phyloP scores from a whole-genome alignment of 1,140 invertebrate species.

The Drosophila trapezifrons region DNA sequence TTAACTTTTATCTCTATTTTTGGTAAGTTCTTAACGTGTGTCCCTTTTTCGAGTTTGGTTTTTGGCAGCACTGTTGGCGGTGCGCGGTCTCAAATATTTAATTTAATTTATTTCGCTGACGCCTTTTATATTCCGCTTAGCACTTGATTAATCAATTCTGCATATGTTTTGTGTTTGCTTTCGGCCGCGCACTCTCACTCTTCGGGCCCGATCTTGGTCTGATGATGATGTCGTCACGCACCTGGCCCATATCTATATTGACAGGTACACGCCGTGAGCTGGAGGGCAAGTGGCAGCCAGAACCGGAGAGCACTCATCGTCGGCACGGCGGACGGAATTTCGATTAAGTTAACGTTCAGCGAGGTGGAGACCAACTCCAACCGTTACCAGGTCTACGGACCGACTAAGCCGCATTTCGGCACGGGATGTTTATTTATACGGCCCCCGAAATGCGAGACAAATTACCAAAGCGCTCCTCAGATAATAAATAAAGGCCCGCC shows the following conservation, averaged over 20 bases:
- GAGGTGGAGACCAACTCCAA: slow-evolving; percentile 1
- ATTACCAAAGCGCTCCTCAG: background rate
- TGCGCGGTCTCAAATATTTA: slow-evolving; percentile 23
- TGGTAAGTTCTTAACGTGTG: background rate
- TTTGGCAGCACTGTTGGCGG: slow-evolving; percentile 16
- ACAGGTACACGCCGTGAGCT: slow-evolving; percentile 55
- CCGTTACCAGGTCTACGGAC: slow-evolving; percentile 37
- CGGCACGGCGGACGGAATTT: slow-evolving; percentile 39
- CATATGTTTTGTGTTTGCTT: slow-evolving; percentile 54
- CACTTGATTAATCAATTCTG: slow-evolving; percentile 66
- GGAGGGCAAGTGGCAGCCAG: slow-evolving; percentile 56
- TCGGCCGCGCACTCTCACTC: slow-evolving; percentile 44
- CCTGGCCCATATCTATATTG: slow-evolving; percentile 75
- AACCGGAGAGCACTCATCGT: slow-evolving; percentile 43
- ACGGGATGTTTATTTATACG: slow-evolving; percentile 62
- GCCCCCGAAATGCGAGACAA: slow-evolving; percentile 5
- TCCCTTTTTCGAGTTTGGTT: background rate
- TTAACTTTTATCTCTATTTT: background rate
- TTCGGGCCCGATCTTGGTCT: slow-evolving; percentile 27
- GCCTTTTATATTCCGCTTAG: slow-evolving; percentile 50
- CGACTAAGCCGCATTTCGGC: slow-evolving; percentile 51
- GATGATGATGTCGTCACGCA: slow-evolving; percentile 61
- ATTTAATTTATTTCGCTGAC: slow-evolving; percentile 35
- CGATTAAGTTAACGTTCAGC: slow-evolving; percentile 52
- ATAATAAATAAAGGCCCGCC: slow-evolving; percentile 25